Evolutionary conservation across 1,140 invertebrate species (phyloP), one percentile per base, ranked within the genome.

Genomic region (Drosophila willistoni): DNA sequence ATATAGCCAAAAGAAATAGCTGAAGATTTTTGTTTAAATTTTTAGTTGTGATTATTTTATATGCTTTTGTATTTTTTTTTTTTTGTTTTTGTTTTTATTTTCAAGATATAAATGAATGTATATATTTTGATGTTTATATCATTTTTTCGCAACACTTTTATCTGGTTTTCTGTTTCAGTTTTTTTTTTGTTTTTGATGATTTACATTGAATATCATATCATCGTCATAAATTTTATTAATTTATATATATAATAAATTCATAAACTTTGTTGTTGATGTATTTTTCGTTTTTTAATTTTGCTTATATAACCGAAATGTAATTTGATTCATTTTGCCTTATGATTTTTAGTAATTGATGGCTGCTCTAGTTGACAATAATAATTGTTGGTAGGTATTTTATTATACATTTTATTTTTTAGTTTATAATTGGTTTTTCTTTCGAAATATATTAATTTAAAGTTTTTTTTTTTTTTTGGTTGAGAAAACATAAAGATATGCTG

Each of bases 191-290:
- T 51, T 10, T 19, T 1, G 44, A 51, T 51, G 44, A 51, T 51
- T 51, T 51, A 51, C 44, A 51, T 51, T 59, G 19, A 39, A 36
- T 39, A 19, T 62, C 12, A 62, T 62, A 22, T 63, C 19, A 42
- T 63, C 25, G 22, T 66, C 60, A 33, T 74, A 33, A 29, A 6
- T 29, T 77, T 61, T 55, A 61, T 61, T 36, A 42, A 7, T 22
- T 59, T 3, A 22, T 76, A 76, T 77, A 77, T 77, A 77, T 77
- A 76, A 76, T 77, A 76, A 76, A 77, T 64, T 77, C 47, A 60
- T 70, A 60, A 56, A 72, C 29, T 12, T 78, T 72, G 7, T 63
- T 44, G 42, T 19, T 77, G 42, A 44, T 77, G 64, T 77, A 61
- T 64, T 60, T 61, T 57, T 66, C 57, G 54, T 72, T 77, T 57